Evolutionary conservation across 2,888 invertebrate genomes (phyloP).

Genomic region (Chelonus formosanus): DNA sequence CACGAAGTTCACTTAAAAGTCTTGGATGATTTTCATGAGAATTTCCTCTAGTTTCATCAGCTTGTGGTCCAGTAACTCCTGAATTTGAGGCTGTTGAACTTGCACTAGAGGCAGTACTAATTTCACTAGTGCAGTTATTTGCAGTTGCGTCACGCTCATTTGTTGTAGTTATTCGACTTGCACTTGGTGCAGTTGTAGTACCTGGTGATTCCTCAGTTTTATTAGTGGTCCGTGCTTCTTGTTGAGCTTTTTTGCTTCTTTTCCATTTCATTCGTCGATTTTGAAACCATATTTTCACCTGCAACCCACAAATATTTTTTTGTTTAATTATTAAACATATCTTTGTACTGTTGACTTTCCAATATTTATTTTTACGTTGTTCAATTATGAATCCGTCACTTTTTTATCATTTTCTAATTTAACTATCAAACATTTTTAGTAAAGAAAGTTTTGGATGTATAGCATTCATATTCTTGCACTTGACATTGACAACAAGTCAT

Average conservation of each 20-base stretch:
- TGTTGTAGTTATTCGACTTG: slow-evolving; percentile 47
- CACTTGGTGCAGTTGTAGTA: slow-evolving; percentile 25
- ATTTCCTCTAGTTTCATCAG: slow-evolving; percentile 52
- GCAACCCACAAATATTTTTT: slow-evolving; percentile 44
- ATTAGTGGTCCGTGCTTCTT: slow-evolving; percentile 71
- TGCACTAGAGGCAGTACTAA: slow-evolving; percentile 22
- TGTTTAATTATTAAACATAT: background rate
- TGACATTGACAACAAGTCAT: no score
- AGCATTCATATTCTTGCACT: no score
- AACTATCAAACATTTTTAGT: no score
- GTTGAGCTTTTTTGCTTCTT: slow-evolving; percentile 94
- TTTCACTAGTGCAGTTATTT: slow-evolving; percentile 22
- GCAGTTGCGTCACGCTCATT: slow-evolving; percentile 25
- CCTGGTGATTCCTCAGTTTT: slow-evolving; percentile 67
- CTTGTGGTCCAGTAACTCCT: slow-evolving; percentile 23
- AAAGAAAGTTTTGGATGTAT: no score
- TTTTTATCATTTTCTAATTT: no score
- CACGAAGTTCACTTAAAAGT: slow-evolving; percentile 57
- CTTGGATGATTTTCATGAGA: slow-evolving; percentile 52
- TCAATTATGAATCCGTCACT: no score
- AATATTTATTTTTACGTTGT: background rate
- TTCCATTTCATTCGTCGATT: slow-evolving; percentile 99
- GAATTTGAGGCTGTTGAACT: slow-evolving; percentile 29
- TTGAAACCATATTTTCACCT: slow-evolving; percentile 99
- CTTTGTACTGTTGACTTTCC: background rate